phyloP scores from a whole-genome alignment of 2,888 invertebrate species.

The Xanthorhoe spadicearia region DNA sequence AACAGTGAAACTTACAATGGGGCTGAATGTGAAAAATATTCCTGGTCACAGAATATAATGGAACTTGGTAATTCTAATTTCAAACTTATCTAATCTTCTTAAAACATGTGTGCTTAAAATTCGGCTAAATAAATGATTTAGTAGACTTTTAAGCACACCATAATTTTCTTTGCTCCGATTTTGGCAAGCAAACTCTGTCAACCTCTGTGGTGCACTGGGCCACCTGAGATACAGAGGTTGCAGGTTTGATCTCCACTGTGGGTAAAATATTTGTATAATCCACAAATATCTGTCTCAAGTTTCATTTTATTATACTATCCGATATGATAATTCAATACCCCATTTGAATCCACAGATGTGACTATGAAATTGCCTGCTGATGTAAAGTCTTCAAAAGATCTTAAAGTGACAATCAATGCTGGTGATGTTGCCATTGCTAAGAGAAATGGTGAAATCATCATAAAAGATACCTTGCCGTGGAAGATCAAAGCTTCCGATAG shows the following conservation, averaged over 20 bases:
- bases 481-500: conserved; percentile 89
- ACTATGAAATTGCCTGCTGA: conserved; percentile 85
- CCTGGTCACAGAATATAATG: conserved; percentile 93
- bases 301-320: too few relatives aligned
- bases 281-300: too few relatives aligned
- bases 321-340: too few relatives aligned
- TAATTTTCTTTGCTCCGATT: too few relatives aligned
- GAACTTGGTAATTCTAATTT: conserved; percentile 83
- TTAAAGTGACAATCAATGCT: conserved; percentile 86
- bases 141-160: too few relatives aligned
- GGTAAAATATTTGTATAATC: too few relatives aligned
- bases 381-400: conserved; percentile 87
- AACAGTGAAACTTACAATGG: conserved; percentile 90
- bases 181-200: too few relatives aligned
- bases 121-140: neutral
- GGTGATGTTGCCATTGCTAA: conserved; percentile 62
- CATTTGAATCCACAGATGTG: conserved; percentile 77
- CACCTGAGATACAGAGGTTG: too few relatives aligned
- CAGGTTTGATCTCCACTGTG: too few relatives aligned
- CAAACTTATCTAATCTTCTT: neutral
- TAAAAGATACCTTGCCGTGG: conserved; percentile 87
- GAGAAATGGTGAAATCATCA: conserved; percentile 73
- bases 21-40: conserved; percentile 89
- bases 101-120: too few relatives aligned
- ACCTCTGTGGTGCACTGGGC: too few relatives aligned